These are phyloP conservation scores for Glossosoma conforme DNA, from an alignment of 1,140 invertebrate genomes.

Conservation along the genomic window DNA sequence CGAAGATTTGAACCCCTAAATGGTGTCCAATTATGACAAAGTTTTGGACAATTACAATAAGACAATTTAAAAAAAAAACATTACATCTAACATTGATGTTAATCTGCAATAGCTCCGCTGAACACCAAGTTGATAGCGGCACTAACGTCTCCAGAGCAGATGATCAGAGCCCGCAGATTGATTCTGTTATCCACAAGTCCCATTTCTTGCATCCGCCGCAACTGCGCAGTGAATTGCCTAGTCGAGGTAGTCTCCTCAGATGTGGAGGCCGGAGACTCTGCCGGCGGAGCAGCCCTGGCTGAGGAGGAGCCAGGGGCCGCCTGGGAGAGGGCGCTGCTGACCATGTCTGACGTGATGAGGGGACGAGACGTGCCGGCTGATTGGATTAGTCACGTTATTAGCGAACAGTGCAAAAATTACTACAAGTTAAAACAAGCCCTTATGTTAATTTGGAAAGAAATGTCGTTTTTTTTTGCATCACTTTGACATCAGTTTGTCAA, in stretches of 20 bases:
- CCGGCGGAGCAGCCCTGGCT: neutral
- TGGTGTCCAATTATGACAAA: no score
- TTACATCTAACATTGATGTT: no score
- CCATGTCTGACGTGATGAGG: slow-evolving; percentile 44
- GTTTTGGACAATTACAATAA: no score
- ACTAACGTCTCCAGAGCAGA: slow-evolving; percentile 45
- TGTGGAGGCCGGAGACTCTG: neutral
- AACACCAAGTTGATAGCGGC: slow-evolving; percentile 47
- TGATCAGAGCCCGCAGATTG: slow-evolving; percentile 42
- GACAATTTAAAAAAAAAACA: no score
- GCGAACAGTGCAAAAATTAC: no score
- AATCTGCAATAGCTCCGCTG: slow-evolving; percentile 43
- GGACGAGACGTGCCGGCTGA: slow-evolving; percentile 15
- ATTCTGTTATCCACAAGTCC: slow-evolving; percentile 41
- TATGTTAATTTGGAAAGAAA: no score
- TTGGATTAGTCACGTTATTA: no score
- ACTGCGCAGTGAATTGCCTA: slow-evolving; percentile 27
- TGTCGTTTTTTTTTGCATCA: no score
- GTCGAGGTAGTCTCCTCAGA: neutral
- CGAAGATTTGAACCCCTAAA: no score
- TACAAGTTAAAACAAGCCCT: no score
- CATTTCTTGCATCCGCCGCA: slow-evolving; percentile 46
- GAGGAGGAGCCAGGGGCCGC: no score
- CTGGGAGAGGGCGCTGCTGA: slow-evolving; percentile 43
- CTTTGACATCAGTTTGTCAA: no score